phyloP scores from a whole-genome alignment of 2,797 vertebrate species.

The Acanthurus lineatus region DNA sequence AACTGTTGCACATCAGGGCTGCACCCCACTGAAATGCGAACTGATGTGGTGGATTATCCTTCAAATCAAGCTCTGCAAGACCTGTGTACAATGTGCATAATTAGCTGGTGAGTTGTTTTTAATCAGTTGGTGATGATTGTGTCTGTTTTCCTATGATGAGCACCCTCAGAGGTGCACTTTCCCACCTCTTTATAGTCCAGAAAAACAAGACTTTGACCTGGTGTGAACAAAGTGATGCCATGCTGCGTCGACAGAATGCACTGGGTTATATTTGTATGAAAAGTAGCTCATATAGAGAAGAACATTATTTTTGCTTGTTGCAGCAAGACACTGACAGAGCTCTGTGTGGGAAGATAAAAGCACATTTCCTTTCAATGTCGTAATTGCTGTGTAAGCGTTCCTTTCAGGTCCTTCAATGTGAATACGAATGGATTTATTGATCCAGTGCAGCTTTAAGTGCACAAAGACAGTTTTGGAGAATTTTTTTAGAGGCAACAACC shows the following conservation, averaged over 20 bases:
- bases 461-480: conserved; percentile 49
- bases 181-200: not conserved
- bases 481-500: conserved; percentile 8
- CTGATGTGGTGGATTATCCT: conserved; percentile 18
- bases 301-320: conserved; percentile 53
- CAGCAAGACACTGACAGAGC: conserved; percentile 52
- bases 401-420: conserved; percentile 58
- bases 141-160: not conserved
- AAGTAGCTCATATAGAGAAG: conserved; percentile 37
- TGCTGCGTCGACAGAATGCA: conserved; percentile 4
- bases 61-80: conserved; percentile 17
- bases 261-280: conserved; percentile 51
- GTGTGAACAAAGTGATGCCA: conserved; percentile 2
- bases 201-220: not conserved
- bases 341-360: conserved; percentile 63
- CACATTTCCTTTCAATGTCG: conserved; percentile 48
- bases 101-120: not conserved
- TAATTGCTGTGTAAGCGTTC: conserved; percentile 67
- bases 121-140: conserved; percentile 7
- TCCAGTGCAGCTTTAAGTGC: conserved; percentile 53
- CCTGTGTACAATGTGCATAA: not conserved
- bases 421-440: conserved; percentile 73
- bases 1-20: conserved; percentile 40
- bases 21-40: conserved; percentile 57
- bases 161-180: not conserved